Conservation (phyloP, 2,888 invertebrate species). For the Heliconius aoede region DNA sequence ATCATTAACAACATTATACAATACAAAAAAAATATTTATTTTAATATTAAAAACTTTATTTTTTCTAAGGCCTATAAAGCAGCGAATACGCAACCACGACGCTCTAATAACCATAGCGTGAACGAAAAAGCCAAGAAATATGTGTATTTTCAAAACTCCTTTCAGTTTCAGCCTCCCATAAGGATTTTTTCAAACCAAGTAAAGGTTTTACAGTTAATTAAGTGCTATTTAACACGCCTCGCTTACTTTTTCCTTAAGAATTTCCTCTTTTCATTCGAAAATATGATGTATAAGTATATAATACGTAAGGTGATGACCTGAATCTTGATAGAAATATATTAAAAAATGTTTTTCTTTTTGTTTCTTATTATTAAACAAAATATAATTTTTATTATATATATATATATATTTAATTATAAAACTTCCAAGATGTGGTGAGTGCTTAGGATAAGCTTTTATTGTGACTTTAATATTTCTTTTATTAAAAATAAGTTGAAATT, state of each 20-base stretch:
- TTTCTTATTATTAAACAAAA: background rate
- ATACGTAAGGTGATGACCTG: background rate
- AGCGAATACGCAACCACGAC: background rate
- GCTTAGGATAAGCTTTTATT: no score
- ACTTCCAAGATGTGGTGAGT: no score
- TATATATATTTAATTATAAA: no score
- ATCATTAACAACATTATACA: background rate
- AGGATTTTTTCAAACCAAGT: conserved; percentile 18
- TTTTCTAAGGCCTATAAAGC: background rate
- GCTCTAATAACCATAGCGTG: background rate
- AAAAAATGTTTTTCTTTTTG: background rate
- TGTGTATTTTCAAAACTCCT: conserved; percentile 8
- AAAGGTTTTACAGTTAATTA: conserved; percentile 29
- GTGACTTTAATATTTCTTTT: no score
- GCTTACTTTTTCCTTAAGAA: conserved; percentile 24
- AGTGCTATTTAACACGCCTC: conserved; percentile 30
- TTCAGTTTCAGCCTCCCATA: conserved; percentile 23
- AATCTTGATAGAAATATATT: conserved; percentile 5
- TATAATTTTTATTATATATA: background rate
- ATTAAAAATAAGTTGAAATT: no score
- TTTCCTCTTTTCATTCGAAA: conserved; percentile 23
- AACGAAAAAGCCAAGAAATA: conserved; percentile 4
- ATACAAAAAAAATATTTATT: background rate
- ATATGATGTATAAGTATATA: conserved; percentile 5
- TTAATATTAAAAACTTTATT: background rate